phyloP scores from a whole-genome alignment of 2,113 vertebrate species.

The Entomyzon cyanotis region DNA sequence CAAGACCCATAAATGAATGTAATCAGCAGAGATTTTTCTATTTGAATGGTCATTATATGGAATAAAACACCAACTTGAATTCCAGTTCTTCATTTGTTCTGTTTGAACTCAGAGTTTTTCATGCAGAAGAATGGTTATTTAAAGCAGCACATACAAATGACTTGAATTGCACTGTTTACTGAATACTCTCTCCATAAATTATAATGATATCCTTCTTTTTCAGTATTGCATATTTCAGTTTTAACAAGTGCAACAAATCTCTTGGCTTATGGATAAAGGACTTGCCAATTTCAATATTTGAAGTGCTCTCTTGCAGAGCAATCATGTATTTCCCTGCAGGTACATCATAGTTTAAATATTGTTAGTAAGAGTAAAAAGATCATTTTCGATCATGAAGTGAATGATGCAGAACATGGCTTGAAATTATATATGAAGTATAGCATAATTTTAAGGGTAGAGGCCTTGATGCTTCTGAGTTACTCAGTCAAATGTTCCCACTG shows the following conservation, averaged over 20 bases:
- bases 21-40: conserved; percentile 53
- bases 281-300: conserved; percentile 17
- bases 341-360: conserved; percentile 33
- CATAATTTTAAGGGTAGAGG: conserved; percentile 14
- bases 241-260: conserved; percentile 6
- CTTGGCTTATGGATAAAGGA: conserved; percentile 21
- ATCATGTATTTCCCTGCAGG: conserved; percentile 39
- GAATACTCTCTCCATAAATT: conserved; percentile 22
- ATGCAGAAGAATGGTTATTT: conserved; percentile 14
- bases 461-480: neutral
- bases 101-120: neutral
- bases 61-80: conserved; percentile 5
- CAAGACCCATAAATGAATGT: conserved; percentile 20
- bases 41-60: conserved; percentile 10
- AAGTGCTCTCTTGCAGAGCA: conserved; percentile 6
- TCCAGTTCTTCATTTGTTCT: conserved; percentile 19
- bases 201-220: conserved; percentile 26
- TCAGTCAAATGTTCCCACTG: neutral
- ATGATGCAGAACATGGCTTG: neutral
- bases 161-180: conserved; percentile 16
- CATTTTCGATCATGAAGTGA: conserved; percentile 24
- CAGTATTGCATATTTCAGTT: neutral
- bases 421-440: neutral
- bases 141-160: conserved; percentile 23
- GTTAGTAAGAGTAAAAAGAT: conserved; percentile 45